Percentiles rank a stretch among this genome's conserved stretches.
These are phyloP conservation scores for Lepisosteus osseus DNA, from an alignment of 2,113 vertebrate genomes.

Conservation along the genomic window DNA sequence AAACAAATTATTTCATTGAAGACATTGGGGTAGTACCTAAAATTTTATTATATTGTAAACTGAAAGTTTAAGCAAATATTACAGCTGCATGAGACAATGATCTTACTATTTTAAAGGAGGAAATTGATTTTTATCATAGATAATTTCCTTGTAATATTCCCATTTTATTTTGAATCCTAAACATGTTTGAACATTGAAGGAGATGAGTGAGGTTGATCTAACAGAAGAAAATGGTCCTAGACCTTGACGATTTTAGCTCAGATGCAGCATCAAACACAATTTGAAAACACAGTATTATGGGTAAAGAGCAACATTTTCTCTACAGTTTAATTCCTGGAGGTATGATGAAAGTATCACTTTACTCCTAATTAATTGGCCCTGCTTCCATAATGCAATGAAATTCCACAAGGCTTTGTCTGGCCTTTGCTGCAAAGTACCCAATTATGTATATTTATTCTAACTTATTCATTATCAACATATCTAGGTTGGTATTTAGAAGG, in stretches of 20 bases:
- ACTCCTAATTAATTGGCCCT: slow-evolving; percentile 17
- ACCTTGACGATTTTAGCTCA: not conserved
- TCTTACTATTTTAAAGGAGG: too few relatives aligned
- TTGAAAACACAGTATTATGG: not conserved
- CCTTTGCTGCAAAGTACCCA: slow-evolving; percentile 13
- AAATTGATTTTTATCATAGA: too few relatives aligned
- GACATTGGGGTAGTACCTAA: too few relatives aligned
- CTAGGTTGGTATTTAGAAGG: slow-evolving; percentile 12
- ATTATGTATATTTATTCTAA: slow-evolving; percentile 16
- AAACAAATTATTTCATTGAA: too few relatives aligned
- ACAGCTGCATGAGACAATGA: too few relatives aligned
- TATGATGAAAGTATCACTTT: slow-evolving; percentile 8
- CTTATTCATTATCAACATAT: slow-evolving; percentile 22
- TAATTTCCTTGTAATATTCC: too few relatives aligned
- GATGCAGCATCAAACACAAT: not conserved
- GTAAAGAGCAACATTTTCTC: not conserved
- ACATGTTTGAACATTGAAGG: too few relatives aligned
- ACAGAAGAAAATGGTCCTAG: not conserved
- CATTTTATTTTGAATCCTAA: too few relatives aligned
- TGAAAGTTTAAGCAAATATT: too few relatives aligned
- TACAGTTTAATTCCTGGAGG: not conserved
- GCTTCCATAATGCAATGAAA: slow-evolving; percentile 6
- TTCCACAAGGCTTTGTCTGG: slow-evolving; percentile 13
- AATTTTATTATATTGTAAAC: too few relatives aligned
- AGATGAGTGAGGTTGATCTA: too few relatives aligned